phyloP scores from a whole-genome alignment of 2,888 invertebrate genomes.

The Plemyria rubiginata region DNA sequence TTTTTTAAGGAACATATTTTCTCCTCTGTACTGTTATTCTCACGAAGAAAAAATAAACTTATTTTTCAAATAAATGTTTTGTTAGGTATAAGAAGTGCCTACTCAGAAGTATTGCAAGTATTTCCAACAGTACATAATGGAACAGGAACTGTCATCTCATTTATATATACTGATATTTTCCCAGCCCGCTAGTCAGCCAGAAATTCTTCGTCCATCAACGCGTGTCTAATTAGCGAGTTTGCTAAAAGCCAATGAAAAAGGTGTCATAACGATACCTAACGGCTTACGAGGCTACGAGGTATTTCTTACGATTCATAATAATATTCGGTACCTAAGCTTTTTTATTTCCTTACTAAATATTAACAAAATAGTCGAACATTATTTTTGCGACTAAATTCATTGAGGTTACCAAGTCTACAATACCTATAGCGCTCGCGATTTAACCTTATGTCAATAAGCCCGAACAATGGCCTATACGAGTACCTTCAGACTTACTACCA shows the following conservation, averaged over 20 bases:
- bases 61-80: too few species aligned
- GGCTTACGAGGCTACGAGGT: constrained; percentile 6
- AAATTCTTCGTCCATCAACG: constrained; percentile 15
- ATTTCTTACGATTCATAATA: too few species aligned
- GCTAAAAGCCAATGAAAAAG: constrained; percentile 20
- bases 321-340: too few species aligned
- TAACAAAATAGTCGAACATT: too few species aligned
- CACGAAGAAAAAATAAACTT: too few species aligned
- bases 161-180: constrained; percentile 3
- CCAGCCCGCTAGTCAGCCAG: neutral
- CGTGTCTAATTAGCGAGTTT: constrained; percentile 26
- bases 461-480: neutral
- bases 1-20: too few species aligned
- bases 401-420: neutral
- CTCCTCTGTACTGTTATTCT: too few species aligned
- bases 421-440: neutral
- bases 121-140: too few species aligned
- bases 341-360: too few species aligned
- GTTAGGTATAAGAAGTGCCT: too few species aligned
- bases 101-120: neutral
- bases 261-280: neutral
- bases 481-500: neutral
- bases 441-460: constrained; percentile 16
- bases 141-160: too few species aligned
- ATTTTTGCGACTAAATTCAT: constrained; percentile 5